Conservation (phyloP, 2,797 vertebrate species). For the Antennarius maculatus region DNA sequence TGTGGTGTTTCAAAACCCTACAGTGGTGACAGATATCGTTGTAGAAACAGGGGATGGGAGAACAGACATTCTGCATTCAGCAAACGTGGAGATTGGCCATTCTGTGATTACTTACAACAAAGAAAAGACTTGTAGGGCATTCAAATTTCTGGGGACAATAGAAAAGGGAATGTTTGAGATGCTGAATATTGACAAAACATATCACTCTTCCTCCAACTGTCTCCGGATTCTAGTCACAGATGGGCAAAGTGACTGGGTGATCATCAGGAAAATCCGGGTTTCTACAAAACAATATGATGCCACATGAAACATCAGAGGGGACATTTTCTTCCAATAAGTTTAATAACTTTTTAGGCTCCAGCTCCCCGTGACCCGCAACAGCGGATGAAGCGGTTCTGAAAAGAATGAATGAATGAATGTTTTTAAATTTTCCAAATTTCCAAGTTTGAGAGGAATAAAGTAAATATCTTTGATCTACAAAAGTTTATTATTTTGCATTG, state of each 20-base stretch:
- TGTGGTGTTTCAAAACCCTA: constrained; percentile 72
- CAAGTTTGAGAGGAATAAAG: too few species aligned
- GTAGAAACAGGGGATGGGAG: constrained; percentile 80
- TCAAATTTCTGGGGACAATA: constrained; percentile 75
- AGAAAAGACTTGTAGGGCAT: constrained; percentile 72
- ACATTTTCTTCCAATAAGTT: not conserved
- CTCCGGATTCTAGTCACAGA: constrained; percentile 83
- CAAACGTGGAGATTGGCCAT: constrained; percentile 83
- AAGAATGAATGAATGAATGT: too few species aligned
- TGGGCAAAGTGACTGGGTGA: constrained; percentile 80
- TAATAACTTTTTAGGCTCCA: not conserved
- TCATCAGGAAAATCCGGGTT: constrained; percentile 82
- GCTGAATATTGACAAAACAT: constrained; percentile 42
- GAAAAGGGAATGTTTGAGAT: constrained; percentile 76
- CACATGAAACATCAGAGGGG: not conserved
- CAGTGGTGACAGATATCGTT: constrained; percentile 64
- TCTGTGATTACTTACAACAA: not conserved
- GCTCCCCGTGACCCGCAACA: too few species aligned
- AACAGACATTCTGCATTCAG: constrained; percentile 70
- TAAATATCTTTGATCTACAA: too few species aligned
- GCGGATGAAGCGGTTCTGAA: too few species aligned
- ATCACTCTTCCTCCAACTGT: constrained; percentile 65
- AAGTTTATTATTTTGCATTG: too few species aligned
- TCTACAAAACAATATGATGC: constrained; percentile 13
- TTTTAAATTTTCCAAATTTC: too few species aligned